Evolutionary conservation across 2,113 vertebrate species (phyloP).

Genomic region (Lepus europaeus): DNA sequence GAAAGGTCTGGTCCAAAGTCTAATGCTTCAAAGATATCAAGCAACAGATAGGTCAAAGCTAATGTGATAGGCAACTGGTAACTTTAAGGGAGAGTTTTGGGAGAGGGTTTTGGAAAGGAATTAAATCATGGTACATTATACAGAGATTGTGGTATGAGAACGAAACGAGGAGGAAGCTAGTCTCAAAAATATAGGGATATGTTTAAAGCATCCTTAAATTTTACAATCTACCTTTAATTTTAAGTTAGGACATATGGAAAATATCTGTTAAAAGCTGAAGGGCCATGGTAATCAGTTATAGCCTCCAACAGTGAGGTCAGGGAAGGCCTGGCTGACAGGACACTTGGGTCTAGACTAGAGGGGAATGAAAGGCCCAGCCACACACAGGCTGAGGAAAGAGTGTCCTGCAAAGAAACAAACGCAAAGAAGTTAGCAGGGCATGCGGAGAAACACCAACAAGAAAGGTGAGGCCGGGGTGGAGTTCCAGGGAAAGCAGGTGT

Average conservation of each 20-base stretch:
- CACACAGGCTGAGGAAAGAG: not conserved
- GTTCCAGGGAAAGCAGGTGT: not conserved
- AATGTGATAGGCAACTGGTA: not conserved
- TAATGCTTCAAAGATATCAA: not conserved
- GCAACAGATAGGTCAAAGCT: not conserved
- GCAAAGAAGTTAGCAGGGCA: not conserved
- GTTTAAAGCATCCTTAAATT: not conserved
- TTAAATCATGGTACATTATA: not conserved
- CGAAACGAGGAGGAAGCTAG: not conserved
- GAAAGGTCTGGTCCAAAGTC: not conserved
- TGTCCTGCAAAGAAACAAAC: not conserved
- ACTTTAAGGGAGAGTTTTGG: not conserved
- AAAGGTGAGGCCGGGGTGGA: not conserved
- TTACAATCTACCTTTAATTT: not conserved
- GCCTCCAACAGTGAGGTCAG: not conserved
- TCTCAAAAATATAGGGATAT: not conserved
- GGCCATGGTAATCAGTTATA: not conserved
- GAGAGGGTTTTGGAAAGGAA: not conserved
- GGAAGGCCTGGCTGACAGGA: not conserved
- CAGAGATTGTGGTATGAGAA: not conserved
- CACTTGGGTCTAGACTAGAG: not conserved
- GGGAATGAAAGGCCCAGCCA: not conserved
- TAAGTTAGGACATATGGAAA: not conserved
- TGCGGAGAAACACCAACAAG: not conserved
- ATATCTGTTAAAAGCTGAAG: not conserved